Conservation (phyloP, 1,140 invertebrate species). For the Penaeus japonicus region DNA sequence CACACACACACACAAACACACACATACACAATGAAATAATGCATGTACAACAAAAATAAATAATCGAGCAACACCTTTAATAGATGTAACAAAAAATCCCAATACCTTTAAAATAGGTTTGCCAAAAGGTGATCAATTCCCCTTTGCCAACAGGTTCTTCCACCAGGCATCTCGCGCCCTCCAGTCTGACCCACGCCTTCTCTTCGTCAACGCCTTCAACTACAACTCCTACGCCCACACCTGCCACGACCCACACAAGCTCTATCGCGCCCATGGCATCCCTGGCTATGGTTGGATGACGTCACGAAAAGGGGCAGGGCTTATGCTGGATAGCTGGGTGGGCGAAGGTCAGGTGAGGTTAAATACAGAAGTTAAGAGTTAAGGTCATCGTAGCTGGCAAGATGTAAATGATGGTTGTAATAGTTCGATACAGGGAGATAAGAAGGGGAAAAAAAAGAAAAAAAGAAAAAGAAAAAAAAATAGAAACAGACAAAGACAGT, state of each 20-base stretch:
- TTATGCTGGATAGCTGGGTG: constrained; percentile 43
- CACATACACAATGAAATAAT: no score
- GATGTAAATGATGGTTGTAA: not conserved
- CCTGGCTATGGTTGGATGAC: constrained; percentile 58
- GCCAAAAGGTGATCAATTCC: not conserved
- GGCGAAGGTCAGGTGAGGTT: constrained; percentile 39
- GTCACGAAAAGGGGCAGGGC: constrained; percentile 20
- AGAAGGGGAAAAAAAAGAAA: not conserved
- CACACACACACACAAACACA: no score
- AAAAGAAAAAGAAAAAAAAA: not conserved
- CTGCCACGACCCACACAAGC: constrained; percentile 27
- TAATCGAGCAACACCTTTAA: no score
- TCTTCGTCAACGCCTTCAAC: constrained; percentile 55
- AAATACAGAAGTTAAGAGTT: not conserved
- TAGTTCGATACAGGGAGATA: no score
- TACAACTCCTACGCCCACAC: constrained; percentile 53
- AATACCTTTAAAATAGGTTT: not conserved
- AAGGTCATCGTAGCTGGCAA: not conserved
- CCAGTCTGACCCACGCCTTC: constrained; percentile 24
- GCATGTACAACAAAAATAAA: no score
- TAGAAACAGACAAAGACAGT: not conserved
- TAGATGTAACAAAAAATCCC: not conserved
- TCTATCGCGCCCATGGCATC: constrained; percentile 47
- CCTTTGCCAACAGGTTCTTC: constrained; percentile 34
- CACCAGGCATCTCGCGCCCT: constrained; percentile 35